phyloP scores from a whole-genome alignment of 2,797 vertebrate genomes.

The Coilia nasus region DNA sequence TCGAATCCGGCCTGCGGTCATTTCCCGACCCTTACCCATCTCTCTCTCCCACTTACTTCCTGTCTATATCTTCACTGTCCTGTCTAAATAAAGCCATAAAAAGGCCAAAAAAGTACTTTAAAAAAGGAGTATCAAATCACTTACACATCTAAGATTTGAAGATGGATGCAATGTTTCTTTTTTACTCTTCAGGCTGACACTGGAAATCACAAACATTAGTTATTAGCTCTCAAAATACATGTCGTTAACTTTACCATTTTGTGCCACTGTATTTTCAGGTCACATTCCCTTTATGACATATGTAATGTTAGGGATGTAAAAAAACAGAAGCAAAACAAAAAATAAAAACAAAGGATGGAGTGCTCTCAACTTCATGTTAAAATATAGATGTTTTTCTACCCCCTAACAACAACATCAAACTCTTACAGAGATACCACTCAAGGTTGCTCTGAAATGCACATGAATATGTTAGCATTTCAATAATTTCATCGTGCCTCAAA shows the following conservation, averaged over 20 bases:
- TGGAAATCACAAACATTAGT: no score
- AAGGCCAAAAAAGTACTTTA: no score
- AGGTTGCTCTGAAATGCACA: slow-evolving; percentile 13
- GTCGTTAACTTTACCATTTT: neutral
- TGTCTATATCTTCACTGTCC: no score
- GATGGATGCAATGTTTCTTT: no score
- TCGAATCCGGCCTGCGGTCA: no score
- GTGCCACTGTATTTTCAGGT: neutral
- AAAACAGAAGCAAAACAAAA: no score
- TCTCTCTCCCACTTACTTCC: no score
- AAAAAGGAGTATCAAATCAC: no score
- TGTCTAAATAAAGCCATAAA: no score
- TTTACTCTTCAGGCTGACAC: no score
- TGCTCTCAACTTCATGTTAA: neutral
- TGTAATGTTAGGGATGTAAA: neutral
- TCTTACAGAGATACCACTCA: neutral
- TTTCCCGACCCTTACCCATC: no score
- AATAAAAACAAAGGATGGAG: neutral
- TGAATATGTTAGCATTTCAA: neutral
- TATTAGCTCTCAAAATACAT: neutral
- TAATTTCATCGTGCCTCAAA: neutral
- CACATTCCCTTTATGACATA: neutral
- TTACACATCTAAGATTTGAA: no score
- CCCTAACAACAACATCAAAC: neutral
- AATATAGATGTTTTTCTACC: neutral